Conservation (phyloP, 2,888 invertebrate genomes). For the Leucoma salicis region DNA sequence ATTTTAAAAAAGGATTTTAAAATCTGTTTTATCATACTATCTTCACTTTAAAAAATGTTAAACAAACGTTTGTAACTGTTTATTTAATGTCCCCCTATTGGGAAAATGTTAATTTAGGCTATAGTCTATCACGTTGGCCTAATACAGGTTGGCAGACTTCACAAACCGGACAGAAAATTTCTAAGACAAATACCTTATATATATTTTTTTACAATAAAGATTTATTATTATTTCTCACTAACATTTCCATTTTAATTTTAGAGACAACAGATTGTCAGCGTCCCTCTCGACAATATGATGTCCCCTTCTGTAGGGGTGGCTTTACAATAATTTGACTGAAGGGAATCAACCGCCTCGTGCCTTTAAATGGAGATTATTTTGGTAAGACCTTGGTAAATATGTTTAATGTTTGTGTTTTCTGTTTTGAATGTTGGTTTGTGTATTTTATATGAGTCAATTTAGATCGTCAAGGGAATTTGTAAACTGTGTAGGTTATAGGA, state of each 20-base stretch:
- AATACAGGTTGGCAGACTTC: too few relatives aligned
- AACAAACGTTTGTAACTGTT: too few relatives aligned
- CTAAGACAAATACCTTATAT: too few relatives aligned
- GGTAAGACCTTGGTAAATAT: conserved; percentile 28
- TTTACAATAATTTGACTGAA: conserved; percentile 22
- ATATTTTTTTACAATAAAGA: too few relatives aligned
- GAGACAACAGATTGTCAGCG: conserved; percentile 34
- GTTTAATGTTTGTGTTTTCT: conserved; percentile 22
- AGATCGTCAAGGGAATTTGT: neutral
- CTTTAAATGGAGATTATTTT: conserved; percentile 36
- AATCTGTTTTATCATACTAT: too few relatives aligned
- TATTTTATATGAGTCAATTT: conserved; percentile 10
- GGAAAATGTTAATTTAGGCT: too few relatives aligned
- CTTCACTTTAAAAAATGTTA: too few relatives aligned
- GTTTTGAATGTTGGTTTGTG: conserved; percentile 25
- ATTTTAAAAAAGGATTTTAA: too few relatives aligned
- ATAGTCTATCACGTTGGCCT: too few relatives aligned
- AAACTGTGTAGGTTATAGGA: neutral
- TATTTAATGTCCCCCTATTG: too few relatives aligned
- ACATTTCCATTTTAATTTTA: conserved; percentile 32
- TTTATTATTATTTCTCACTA: too few relatives aligned
- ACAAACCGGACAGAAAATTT: too few relatives aligned
- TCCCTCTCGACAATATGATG: conserved; percentile 30
- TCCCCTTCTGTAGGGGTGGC: conserved; percentile 23
- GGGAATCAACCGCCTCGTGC: conserved; percentile 20